Evolutionary conservation across 53 echinoderm and acorn worm genomes (phyloP).

Genomic region (Mesocentrotus franciscanus): DNA sequence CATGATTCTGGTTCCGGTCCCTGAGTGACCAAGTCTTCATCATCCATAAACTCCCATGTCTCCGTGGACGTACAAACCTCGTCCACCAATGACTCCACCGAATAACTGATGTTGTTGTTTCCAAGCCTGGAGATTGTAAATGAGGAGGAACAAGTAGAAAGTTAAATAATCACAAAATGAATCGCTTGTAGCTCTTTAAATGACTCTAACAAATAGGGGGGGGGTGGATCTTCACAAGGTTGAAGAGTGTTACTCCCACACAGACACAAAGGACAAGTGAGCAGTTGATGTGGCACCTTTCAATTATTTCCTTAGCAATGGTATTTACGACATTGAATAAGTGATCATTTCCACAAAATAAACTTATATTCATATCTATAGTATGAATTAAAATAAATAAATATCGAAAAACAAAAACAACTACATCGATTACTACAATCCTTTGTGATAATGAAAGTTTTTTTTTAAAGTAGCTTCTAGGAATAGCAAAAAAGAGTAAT

Average conservation of each 20-base stretch:
- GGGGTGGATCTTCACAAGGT: not conserved
- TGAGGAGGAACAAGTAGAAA: not conserved
- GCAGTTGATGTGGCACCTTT: no score
- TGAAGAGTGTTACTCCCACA: not conserved
- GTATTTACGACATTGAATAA: no score
- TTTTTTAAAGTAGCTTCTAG: not conserved
- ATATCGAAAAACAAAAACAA: no score
- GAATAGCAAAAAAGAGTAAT: not conserved
- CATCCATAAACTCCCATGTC: constrained; percentile 76
- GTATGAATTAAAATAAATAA: no score
- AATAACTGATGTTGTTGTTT: constrained; percentile 92
- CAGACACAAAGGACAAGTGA: not conserved
- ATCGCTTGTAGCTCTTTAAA: not conserved
- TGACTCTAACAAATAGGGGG: not conserved
- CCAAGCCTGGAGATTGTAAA: constrained; percentile 30
- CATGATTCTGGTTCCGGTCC: constrained; percentile 97
- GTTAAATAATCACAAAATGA: not conserved
- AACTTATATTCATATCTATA: no score
- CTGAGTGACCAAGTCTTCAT: constrained; percentile 86
- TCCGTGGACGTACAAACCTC: constrained; percentile 71
- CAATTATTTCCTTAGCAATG: no score
- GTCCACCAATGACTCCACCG: constrained; percentile 97
- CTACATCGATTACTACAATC: no score
- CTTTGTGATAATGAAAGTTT: no score
- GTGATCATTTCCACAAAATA: no score